Conservation (phyloP, 2,113 vertebrate genomes). For the Cricetomys ansorgei region DNA sequence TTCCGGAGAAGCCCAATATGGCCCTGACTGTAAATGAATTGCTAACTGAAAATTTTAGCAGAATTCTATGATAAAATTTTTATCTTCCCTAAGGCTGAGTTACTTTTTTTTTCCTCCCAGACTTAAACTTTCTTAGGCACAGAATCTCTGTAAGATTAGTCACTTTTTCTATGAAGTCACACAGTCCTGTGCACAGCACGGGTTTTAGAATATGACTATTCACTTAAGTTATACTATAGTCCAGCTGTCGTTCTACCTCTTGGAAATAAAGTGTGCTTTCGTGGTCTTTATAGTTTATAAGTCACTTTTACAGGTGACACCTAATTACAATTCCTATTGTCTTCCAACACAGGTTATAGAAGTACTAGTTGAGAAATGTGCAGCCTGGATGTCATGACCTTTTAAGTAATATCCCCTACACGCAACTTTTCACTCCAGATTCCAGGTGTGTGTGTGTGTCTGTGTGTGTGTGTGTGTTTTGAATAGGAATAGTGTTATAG, state of each 20-base stretch:
- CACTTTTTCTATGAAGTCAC: constrained; percentile 27
- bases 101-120: constrained; percentile 26
- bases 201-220: constrained; percentile 1
- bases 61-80: neutral
- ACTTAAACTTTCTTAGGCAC: neutral
- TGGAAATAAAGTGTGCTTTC: neutral
- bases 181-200: neutral
- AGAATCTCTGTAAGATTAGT: neutral
- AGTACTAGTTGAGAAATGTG: neutral
- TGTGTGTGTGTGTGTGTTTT: neutral
- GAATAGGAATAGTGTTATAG: neutral
- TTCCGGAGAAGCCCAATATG: neutral
- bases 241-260: neutral
- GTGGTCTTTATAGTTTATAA: neutral
- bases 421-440: neutral
- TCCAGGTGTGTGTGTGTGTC: neutral
- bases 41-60: neutral
- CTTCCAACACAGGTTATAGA: neutral
- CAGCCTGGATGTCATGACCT: neutral
- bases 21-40: constrained; percentile 10
- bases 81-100: neutral
- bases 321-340: neutral
- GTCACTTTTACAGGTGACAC: neutral
- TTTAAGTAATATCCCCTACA: neutral
- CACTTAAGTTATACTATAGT: neutral